Base-by-base conservation (phyloP, 2,888 invertebrate species). In the Metalampra italica region DNA sequence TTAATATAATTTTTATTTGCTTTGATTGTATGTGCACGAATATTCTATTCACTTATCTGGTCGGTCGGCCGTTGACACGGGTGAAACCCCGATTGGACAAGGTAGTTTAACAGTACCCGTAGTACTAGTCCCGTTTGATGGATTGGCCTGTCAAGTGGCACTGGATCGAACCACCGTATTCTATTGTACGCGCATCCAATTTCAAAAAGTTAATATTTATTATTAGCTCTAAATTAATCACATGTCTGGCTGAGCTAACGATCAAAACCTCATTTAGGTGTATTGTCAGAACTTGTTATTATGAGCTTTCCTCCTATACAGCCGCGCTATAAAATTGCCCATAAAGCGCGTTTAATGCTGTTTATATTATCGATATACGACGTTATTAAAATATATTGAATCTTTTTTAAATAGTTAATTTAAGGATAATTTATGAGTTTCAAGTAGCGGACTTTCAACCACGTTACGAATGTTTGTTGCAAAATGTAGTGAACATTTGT, bases 1-100 rank as follows among this genome's bases (percentile, higher is more conserved):
- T 85, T 81, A 78, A 78, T 81, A 75, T 74, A 72, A 76, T 76
- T 78, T 77, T 79, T 82, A 80, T 82, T 78, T 75, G 75, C 72
- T 76, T 77, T 75, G 76, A 79, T 80, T 79, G 77, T 72, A 70
- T 64, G 54, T 68, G 62, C 68, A 61, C 57, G 49, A 55, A 60
- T 68, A 65, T 68, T 71, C 61, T 69, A 63, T 68, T 60, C 60
- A 59, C 56, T 66, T 51, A 57, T 66, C 67, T 67, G 57, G 64
- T 66, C 66, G 67, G 66, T 57, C 60, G 83, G 78, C 59, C 78
- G 75, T 83, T 82, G 82, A 80, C 83, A 78, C 66, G 53, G 55
- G 72, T 68, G 69, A 77, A 78, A 77, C 67, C 59, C 56, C 75
- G 75, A 82, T 81, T 77, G 72, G 67, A 60, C 59, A 59, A 63